These are phyloP conservation scores for Brachyalestes nurse DNA, from an alignment of 2,797 vertebrate species.

Conservation along the genomic window DNA sequence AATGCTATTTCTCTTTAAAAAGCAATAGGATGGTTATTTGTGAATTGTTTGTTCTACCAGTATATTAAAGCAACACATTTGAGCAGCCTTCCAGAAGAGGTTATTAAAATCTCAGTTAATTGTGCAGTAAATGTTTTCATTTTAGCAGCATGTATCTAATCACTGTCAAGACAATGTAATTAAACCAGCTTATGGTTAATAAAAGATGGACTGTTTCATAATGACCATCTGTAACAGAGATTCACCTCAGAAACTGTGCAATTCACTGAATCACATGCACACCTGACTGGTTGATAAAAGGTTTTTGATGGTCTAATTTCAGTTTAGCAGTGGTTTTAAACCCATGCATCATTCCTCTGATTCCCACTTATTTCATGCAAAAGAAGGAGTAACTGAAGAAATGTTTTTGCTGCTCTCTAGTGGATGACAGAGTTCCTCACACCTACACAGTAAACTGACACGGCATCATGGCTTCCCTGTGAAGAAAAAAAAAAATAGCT, in stretches of 20 bases:
- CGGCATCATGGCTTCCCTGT: too few species aligned
- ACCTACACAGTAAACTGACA: neutral
- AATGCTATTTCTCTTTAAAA: neutral
- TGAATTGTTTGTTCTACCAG: neutral
- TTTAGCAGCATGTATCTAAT: slow-evolving; percentile 24
- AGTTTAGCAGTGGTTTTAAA: neutral
- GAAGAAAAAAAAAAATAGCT: too few species aligned
- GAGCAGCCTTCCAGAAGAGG: neutral
- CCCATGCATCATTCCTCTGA: neutral
- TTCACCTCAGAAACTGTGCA: neutral
- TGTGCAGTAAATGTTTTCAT: slow-evolving; percentile 22
- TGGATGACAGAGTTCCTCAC: slow-evolving; percentile 31
- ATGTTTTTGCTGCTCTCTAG: slow-evolving; percentile 55
- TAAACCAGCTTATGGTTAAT: slow-evolving; percentile 41
- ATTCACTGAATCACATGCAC: neutral
- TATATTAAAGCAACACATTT: neutral
- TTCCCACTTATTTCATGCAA: neutral
- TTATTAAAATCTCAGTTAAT: slow-evolving; percentile 29
- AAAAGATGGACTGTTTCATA: slow-evolving; percentile 28
- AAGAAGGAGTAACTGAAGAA: neutral
- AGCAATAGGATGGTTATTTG: neutral
- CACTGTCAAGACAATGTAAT: slow-evolving; percentile 42
- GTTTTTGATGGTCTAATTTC: neutral
- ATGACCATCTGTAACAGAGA: slow-evolving; percentile 33
- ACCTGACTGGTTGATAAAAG: neutral